Evolutionary conservation across 2,888 invertebrate species (phyloP).

Genomic region (Platynereis dumerilii): DNA sequence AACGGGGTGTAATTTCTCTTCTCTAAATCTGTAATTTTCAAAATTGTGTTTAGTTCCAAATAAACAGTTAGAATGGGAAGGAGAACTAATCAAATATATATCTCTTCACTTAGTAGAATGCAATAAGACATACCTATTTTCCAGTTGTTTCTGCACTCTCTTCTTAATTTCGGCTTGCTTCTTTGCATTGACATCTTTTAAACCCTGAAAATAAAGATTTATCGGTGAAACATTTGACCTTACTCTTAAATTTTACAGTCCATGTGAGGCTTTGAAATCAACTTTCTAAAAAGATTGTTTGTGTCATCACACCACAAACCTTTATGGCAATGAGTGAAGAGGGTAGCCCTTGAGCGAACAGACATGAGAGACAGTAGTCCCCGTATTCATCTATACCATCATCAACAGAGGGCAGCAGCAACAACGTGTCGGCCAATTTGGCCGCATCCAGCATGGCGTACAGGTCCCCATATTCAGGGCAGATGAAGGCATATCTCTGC

Average conservation of each 20-base stretch:
- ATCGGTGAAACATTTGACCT: too few relatives aligned
- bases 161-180: slow-evolving; percentile 58
- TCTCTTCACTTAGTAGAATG: too few relatives aligned
- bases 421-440: slow-evolving; percentile 79
- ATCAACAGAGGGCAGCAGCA: slow-evolving; percentile 72
- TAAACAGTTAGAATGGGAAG: too few relatives aligned
- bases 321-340: slow-evolving; percentile 66
- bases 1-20: slow-evolving; percentile 80
- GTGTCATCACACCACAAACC: too few relatives aligned
- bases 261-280: too few relatives aligned
- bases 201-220: slow-evolving; percentile 52
- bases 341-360: slow-evolving; percentile 84
- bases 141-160: slow-evolving; percentile 54
- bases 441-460: slow-evolving; percentile 68
- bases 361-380: slow-evolving; percentile 76
- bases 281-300: too few relatives aligned
- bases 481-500: slow-evolving; percentile 83
- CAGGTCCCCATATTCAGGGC: slow-evolving; percentile 77
- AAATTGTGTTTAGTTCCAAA: too few relatives aligned
- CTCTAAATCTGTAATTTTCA: slow-evolving; percentile 67
- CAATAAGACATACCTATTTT: slow-evolving; percentile 53
- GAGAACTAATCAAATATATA: too few relatives aligned
- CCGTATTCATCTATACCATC: slow-evolving; percentile 79
- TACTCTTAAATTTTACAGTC: too few relatives aligned
- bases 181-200: slow-evolving; percentile 55